phyloP scores from a whole-genome alignment of 2,888 invertebrate species.

The Caradrina clavipalpis region DNA sequence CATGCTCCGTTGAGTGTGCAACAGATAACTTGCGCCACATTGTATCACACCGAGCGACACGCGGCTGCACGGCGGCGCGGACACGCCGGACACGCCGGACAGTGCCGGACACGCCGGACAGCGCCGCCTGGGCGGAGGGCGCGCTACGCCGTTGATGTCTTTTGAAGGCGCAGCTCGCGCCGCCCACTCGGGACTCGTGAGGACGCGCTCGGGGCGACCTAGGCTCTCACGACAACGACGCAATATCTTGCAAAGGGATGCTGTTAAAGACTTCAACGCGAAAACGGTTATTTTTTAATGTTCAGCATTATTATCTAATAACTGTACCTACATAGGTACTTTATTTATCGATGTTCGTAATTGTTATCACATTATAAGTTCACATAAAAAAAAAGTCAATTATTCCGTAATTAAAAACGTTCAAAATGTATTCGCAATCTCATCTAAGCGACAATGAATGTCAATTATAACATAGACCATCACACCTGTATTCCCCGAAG shows the following conservation, averaged over 20 bases:
- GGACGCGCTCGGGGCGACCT: neutral
- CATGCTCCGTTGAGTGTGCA: constrained; percentile 20
- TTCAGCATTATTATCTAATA: no score
- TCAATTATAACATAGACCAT: no score
- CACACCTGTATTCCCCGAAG: no score
- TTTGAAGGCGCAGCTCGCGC: constrained; percentile 22
- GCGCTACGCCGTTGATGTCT: constrained; percentile 37
- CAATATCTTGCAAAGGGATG: neutral
- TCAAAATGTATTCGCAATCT: no score
- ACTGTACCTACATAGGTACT: no score
- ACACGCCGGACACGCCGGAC: no score
- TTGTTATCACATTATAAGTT: no score
- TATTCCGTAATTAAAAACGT: no score
- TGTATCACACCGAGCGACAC: neutral
- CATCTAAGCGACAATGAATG: no score
- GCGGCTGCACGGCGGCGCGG: neutral
- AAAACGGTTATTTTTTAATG: neutral
- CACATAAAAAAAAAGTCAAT: no score
- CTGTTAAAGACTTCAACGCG: constrained; percentile 2
- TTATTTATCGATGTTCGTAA: no score
- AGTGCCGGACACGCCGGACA: no score
- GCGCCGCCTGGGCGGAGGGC: neutral
- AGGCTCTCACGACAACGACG: neutral
- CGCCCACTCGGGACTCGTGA: neutral
- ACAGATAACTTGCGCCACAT: constrained; percentile 8